Conservation (phyloP, 2,113 vertebrate genomes). For the Nerophis lumbriciformis region DNA sequence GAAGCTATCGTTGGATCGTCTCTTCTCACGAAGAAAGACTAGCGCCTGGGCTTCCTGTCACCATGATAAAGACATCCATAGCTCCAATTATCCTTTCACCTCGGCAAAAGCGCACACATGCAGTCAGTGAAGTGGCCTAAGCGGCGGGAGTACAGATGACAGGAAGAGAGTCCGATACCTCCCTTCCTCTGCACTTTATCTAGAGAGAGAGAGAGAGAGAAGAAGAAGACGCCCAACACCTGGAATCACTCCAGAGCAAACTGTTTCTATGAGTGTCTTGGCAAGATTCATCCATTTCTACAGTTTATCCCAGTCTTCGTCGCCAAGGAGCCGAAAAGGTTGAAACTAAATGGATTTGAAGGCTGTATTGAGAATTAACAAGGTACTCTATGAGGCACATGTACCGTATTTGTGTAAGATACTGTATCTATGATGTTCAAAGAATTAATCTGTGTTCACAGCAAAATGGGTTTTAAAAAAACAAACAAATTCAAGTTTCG, state of each 20-base stretch:
- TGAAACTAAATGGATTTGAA: no score
- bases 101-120: constrained; percentile 39
- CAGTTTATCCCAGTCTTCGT: no score
- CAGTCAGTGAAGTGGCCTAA: constrained; percentile 47
- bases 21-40: constrained; percentile 40
- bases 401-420: no score
- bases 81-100: constrained; percentile 58
- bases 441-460: no score
- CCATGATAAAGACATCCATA: constrained; percentile 49
- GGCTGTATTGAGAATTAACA: no score
- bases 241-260: constrained; percentile 32
- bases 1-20: constrained; percentile 45
- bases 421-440: no score
- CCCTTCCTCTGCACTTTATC: constrained; percentile 1
- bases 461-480: no score
- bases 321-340: no score
- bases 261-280: constrained; percentile 48
- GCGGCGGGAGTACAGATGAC: constrained; percentile 21
- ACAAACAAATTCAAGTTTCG: no score
- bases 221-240: constrained; percentile 28
- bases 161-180: constrained; percentile 10
- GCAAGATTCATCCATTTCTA: not conserved
- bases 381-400: no score
- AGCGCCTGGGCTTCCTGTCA: constrained; percentile 37
- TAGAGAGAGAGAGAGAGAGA: constrained; percentile 1